A percentile compares a stretch with the other conserved stretches of the same genome.
phyloP scores from a whole-genome alignment of 2,888 invertebrate species.

The Frankliniella fusca region DNA sequence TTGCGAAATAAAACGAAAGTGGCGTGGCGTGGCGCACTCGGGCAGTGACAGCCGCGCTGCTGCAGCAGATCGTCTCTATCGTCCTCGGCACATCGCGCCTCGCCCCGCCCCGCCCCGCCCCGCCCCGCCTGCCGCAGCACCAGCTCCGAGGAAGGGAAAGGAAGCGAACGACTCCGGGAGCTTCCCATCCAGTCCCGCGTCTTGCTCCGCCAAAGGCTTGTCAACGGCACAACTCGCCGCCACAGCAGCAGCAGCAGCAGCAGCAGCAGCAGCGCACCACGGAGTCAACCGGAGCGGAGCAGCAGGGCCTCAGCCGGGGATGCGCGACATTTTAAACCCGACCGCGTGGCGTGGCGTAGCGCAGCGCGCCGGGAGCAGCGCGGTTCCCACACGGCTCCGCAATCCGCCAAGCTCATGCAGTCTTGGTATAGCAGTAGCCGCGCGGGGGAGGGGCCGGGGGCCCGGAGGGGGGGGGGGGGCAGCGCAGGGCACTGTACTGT shows the following conservation, averaged over 20 bases:
- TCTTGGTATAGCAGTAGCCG: no score
- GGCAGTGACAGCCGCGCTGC: neutral
- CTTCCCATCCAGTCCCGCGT: neutral
- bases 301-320: neutral
- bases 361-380: no score
- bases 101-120: no score
- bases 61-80: neutral
- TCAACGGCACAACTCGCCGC: neutral
- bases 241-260: no score
- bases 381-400: no score
- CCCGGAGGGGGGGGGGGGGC: no score
- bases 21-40: neutral
- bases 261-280: neutral
- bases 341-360: no score
- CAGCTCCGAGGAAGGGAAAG: no score
- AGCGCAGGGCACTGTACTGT: no score
- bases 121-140: no score
- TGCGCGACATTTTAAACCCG: neutral
- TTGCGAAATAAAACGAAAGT: slow-evolving; percentile 23
- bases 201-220: neutral
- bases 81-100: neutral
- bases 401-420: no score
- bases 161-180: neutral
- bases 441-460: no score
- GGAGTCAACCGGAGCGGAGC: neutral